Conservation (phyloP, 2,888 invertebrate genomes). For the Scaptomyza cyrtandrae region DNA sequence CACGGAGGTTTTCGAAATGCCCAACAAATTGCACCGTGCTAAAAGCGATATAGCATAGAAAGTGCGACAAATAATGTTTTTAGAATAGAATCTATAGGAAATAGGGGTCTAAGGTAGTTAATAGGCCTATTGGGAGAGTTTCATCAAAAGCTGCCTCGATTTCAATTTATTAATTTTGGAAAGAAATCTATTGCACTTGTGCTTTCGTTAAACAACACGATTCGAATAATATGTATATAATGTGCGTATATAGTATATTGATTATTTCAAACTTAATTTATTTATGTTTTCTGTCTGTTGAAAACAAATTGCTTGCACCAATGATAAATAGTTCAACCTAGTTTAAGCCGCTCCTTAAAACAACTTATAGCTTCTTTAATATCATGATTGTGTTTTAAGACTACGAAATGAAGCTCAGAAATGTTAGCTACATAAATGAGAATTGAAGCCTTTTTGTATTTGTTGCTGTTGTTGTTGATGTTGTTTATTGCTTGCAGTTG, state of each 20-base stretch:
- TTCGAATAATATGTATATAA: too few relatives aligned
- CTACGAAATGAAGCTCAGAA: not conserved
- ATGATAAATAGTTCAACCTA: not conserved
- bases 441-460: constrained; percentile 15
- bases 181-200: not conserved
- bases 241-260: not conserved
- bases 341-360: constrained; percentile 1
- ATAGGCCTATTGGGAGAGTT: not conserved
- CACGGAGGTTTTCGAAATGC: not conserved
- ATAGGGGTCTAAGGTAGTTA: not conserved
- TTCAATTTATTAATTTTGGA: not conserved
- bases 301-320: constrained; percentile 30
- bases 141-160: not conserved
- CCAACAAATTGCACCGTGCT: not conserved
- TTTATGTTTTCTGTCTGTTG: constrained; percentile 16
- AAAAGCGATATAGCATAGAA: not conserved
- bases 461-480: constrained; percentile 15
- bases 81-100: too few relatives aligned
- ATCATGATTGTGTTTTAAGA: not conserved
- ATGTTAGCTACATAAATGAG: constrained; percentile 13
- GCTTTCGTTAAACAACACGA: not conserved
- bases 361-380: not conserved
- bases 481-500: constrained; percentile 3
- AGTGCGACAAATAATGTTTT: too few relatives aligned
- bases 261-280: not conserved